Base-by-base conservation (phyloP, 2,797 vertebrate species). In the Macropus fuliginosus region DNA sequence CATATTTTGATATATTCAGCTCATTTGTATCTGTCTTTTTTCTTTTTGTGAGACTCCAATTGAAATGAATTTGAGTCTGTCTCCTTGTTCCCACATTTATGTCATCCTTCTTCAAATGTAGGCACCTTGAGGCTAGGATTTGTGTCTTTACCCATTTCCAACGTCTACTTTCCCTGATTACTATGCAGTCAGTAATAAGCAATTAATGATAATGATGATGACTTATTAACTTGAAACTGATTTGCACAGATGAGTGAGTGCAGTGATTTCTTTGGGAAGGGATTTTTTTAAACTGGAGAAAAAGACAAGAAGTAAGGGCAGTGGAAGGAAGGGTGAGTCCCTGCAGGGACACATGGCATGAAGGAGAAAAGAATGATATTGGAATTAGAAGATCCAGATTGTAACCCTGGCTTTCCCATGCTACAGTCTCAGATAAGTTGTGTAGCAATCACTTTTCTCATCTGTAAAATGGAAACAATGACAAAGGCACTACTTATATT, bases 61-160 rank as follows among this genome's bases (percentile, higher is more conserved):
- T 95, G 6, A 12, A 93, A 56, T 95, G 66, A 81, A 94, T 96
- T 96, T 95, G 96, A 94, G 95, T 96, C 91, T 92, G 3, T 95
- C 93, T 91, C 90, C 93, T 96, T 59, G 29, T 28, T 59, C 95
- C 52, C 62, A 90, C 94, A 29, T 91, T 96, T 95, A 91, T 95
- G 4, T 52, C 52, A 11, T 95, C 34, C 93, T 93, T 93, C 93
- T 50, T 14, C 66, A 94, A 92, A n/a, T 93, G 6, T 54, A 94
- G 31, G 46, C 89, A 94, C 55, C 55, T 95, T 95, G 54, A 95
- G 95, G 93, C 14, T 50, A 95, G 31, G 29, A 29, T 95, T 90
- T 96, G 54, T 46, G 50, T 92, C 55, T 93, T 93, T 50, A 91
- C 59, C 3, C 90, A 52, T 91, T 95, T 95, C 93, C 92, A 95